Evolutionary conservation across 2,797 vertebrate species (phyloP).

Genomic region (Micromesistius poutassou): DNA sequence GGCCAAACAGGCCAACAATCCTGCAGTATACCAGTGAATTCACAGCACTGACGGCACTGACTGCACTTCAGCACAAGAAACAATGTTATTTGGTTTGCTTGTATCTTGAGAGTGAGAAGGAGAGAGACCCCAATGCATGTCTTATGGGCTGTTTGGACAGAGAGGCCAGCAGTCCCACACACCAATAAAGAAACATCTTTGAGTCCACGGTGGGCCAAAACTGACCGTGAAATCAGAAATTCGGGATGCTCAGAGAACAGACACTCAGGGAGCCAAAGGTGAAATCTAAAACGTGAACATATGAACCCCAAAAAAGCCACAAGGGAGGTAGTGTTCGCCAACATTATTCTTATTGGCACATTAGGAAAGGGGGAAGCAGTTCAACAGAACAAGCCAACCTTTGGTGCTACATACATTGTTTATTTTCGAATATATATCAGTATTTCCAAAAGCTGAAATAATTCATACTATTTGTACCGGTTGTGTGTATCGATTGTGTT

Average conservation of each 20-base stretch:
- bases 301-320: neutral
- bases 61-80: neutral
- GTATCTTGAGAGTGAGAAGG: slow-evolving; percentile 10
- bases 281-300: slow-evolving; percentile 29
- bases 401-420: neutral
- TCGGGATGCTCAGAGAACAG: slow-evolving; percentile 32
- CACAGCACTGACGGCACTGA: slow-evolving; percentile 62
- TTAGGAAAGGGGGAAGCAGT: slow-evolving; percentile 1
- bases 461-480: neutral
- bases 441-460: neutral
- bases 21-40: slow-evolving; percentile 52
- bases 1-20: slow-evolving; percentile 42
- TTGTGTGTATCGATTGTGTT: neutral
- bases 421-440: neutral
- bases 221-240: slow-evolving; percentile 46
- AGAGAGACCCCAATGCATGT: neutral
- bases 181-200: slow-evolving; percentile 7
- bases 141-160: too few relatives aligned
- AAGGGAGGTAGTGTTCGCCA: neutral
- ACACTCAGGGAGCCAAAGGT: slow-evolving; percentile 33
- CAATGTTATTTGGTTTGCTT: neutral
- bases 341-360: neutral
- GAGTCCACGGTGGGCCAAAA: slow-evolving; percentile 38
- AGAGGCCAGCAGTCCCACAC: slow-evolving; percentile 15
- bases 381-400: neutral